These are phyloP conservation scores for Cryptoleucopteryx plumbea DNA, from an alignment of 2,113 vertebrate species.

Conservation along the genomic window DNA sequence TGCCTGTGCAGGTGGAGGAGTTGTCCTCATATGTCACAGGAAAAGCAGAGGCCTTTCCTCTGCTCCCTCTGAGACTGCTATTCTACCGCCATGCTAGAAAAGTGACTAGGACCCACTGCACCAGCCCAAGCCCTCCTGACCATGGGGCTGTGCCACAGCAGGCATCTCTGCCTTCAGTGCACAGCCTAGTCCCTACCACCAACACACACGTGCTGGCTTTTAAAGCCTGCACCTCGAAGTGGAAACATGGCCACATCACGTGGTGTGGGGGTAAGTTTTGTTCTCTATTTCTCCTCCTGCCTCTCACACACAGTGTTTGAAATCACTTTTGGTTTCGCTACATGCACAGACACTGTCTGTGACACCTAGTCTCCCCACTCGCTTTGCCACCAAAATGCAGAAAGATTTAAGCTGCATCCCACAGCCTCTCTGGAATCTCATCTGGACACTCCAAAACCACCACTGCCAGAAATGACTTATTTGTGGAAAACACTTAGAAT, in stretches of 20 bases:
- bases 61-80: background rate
- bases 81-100: background rate
- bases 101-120: background rate
- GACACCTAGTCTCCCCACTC: background rate
- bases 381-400: background rate
- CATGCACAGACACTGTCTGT: accelerated
- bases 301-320: background rate
- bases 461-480: background rate
- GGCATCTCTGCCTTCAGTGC: background rate
- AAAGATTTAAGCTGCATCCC: background rate
- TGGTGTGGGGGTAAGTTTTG: background rate
- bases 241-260: background rate
- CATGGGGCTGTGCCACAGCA: accelerated
- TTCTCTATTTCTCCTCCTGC: background rate
- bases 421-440: background rate
- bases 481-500: background rate
- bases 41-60: background rate
- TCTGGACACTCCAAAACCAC: background rate
- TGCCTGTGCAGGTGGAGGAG: background rate
- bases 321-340: background rate
- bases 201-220: accelerated
- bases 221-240: background rate
- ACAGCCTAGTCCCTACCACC: background rate
- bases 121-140: background rate
- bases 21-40: background rate